Percentiles rank a stretch among this genome's conserved stretches.
phyloP scores from a whole-genome alignment of 2,888 invertebrate species.

The Parnassius smintheus region DNA sequence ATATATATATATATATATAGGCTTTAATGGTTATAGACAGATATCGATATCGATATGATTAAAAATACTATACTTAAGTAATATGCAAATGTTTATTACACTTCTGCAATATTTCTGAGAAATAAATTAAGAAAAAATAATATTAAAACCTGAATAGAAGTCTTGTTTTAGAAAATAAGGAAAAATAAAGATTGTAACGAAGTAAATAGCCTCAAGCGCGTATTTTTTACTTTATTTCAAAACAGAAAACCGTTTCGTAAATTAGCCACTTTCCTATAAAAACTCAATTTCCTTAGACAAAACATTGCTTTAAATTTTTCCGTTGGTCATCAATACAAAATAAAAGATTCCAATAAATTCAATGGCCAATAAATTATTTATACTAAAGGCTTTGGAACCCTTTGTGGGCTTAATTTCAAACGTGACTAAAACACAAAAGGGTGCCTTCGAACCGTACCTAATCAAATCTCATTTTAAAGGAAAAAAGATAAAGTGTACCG shows the following conservation, averaged over 20 bases:
- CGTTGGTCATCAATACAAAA: constrained; percentile 25
- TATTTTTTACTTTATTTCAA: constrained; percentile 5
- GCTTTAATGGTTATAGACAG: no score
- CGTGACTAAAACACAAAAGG: constrained; percentile 47
- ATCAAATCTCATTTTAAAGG: constrained; percentile 36
- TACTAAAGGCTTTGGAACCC: constrained; percentile 31
- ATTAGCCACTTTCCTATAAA: constrained; percentile 15
- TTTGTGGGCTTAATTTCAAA: constrained; percentile 42
- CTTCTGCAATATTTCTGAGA: no score
- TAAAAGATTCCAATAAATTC: constrained; percentile 27
- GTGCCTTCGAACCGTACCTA: constrained; percentile 37
- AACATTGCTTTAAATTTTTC: constrained; percentile 19
- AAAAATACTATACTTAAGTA: no score
- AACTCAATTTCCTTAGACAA: constrained; percentile 24
- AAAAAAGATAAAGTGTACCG: constrained; percentile 29
- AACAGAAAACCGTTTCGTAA: constrained; percentile 12
- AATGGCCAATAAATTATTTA: constrained; percentile 33
- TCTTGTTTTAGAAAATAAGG: not conserved
- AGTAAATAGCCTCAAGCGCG: not conserved
- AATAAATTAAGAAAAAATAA: no score
- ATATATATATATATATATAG: no score
- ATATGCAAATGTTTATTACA: no score
- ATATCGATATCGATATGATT: no score
- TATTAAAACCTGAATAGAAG: not conserved
- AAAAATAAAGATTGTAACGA: not conserved